phyloP scores from a whole-genome alignment of 2,113 vertebrate species.

The Tetrax tetrax region DNA sequence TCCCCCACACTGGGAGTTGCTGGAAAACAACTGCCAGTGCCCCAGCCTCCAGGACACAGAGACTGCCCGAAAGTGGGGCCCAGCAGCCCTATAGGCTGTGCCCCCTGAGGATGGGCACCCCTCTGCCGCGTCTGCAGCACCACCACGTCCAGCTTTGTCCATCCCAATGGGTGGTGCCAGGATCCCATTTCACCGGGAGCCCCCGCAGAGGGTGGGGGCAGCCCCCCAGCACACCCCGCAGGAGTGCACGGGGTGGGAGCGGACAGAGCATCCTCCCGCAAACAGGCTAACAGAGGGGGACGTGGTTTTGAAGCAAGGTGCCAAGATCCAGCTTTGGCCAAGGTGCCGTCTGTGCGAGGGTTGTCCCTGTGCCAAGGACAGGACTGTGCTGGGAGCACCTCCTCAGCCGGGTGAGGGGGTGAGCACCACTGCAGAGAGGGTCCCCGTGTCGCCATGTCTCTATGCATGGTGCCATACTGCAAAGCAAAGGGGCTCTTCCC shows the following conservation, averaged over 20 bases:
- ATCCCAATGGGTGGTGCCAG: background rate
- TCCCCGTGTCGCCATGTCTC: background rate
- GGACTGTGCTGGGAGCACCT: background rate
- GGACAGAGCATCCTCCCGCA: background rate
- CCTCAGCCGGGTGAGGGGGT: fast-evolving
- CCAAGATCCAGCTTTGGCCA: background rate
- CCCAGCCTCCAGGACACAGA: background rate
- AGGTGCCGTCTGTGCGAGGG: fast-evolving
- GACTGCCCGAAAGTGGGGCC: background rate
- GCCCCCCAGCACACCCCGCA: background rate
- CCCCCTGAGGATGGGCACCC: background rate
- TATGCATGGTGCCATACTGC: background rate
- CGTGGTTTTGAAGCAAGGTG: background rate
- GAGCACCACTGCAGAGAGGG: background rate
- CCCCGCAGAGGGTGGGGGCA: fast-evolving
- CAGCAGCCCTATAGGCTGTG: background rate
- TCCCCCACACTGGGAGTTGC: background rate
- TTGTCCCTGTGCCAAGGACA: fast-evolving
- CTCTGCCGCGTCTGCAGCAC: fast-evolving
- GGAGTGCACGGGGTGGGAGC: fast-evolving
- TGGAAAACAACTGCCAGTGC: background rate
- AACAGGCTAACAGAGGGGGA: no score
- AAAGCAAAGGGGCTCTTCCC: background rate
- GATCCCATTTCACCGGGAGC: background rate
- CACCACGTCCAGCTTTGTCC: background rate